Evolutionary conservation across 1,140 invertebrate species (phyloP).

Genomic region (roundworm (Caenorhabditis elegans)): DNA sequence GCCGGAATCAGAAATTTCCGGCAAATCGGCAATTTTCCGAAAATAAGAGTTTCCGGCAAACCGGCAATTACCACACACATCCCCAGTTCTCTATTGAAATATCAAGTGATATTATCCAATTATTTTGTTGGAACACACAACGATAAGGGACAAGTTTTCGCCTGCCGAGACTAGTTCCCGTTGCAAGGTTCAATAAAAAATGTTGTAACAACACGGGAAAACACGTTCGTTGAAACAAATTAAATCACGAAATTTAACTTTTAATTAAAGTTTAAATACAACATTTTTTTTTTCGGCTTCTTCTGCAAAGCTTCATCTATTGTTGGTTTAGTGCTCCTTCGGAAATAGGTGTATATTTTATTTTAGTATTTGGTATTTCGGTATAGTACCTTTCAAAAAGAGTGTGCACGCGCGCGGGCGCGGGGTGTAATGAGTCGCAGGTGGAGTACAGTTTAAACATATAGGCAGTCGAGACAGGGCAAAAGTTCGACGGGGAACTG

Average conservation of each 20-base stretch:
- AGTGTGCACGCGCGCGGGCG: background rate
- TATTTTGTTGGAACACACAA: too few relatives aligned
- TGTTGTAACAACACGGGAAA: background rate
- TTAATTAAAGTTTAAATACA: background rate
- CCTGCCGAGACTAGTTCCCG: too few relatives aligned
- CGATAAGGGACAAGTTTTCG: too few relatives aligned
- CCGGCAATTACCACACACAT: too few relatives aligned
- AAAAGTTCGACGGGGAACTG: background rate
- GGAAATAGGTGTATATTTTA: background rate
- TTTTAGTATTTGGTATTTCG: slow-evolving; percentile 6
- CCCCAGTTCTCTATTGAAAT: too few relatives aligned
- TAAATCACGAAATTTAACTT: background rate
- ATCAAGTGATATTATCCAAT: too few relatives aligned
- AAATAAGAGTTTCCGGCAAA: too few relatives aligned
- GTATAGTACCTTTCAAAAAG: background rate
- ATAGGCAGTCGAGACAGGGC: background rate
- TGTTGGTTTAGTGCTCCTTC: background rate
- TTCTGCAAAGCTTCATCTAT: too few relatives aligned
- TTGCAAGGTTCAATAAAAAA: too few relatives aligned
- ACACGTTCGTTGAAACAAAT: background rate
- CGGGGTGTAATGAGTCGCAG: background rate
- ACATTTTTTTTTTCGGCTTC: background rate
- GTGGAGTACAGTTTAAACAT: slow-evolving; percentile 27
- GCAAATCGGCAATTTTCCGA: too few relatives aligned
- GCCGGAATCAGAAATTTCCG: too few relatives aligned